Evolutionary conservation across 2,113 vertebrate genomes (phyloP), one percentile per base, ranked within the genome.

Genomic region (Phalacrocorax brasilianus): DNA sequence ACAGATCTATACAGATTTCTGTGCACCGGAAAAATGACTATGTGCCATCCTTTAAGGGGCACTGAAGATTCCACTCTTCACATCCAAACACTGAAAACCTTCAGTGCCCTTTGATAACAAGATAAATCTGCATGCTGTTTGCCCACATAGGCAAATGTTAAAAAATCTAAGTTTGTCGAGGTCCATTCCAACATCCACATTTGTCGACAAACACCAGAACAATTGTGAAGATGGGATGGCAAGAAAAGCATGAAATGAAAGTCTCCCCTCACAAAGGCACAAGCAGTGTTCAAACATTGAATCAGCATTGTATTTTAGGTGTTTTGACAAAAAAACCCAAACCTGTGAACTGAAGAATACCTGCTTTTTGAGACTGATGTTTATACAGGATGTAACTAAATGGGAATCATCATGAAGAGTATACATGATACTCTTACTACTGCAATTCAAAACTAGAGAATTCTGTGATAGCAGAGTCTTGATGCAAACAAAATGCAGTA

Each of bases 1-100:
- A 77, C 61, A 56, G 40, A 35, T 40, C 21, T 32, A 35, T 14
- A 8, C 8, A 68, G 42, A 68, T 66, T 66, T 82, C 17, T 74
- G 52, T 56, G 40, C 35, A 78, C 5, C 0, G 0, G 56, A 52
- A n/a, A 19, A 67, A 40, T 33, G 9, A 38, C 63, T n/a, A 27
- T 7, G 19, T 80, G 16, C 32, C 5, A n/a, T 22, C 18, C 30
- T 65, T 77, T 74, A 81, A 58, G 59, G 27, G 22, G 49, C 17
- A 19, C 0, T 24, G 58, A 26, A 23, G 9, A 23, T 77, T 58
- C 49, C n/a, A 32, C 24, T 67, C 26, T 52, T 58, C 16, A 9
- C 16, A 63, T 30, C 20, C 27, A 63, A 85, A 84, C 56, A 38
- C 2, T 20, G 35, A 61, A 32, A 66, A 42, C 3, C 7, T 44